Percentiles rank a stretch among this genome's conserved stretches.
Conservation (phyloP, 2,888 invertebrate species). For the Lymantria dispar region DNA sequence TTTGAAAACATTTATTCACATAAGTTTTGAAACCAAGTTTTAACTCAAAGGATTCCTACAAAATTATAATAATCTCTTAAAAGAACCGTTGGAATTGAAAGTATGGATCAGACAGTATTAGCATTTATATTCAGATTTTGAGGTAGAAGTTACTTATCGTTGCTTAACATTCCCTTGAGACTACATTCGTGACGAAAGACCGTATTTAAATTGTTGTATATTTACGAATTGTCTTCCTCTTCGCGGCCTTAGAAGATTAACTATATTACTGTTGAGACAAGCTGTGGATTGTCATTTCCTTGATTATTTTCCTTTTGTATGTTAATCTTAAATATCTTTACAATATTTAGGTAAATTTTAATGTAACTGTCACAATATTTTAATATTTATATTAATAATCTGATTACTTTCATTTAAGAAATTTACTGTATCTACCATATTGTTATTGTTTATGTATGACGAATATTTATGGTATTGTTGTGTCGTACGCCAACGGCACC, state of each 20-base stretch:
- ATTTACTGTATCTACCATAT: too few relatives aligned
- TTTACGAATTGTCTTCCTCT: constrained; percentile 25
- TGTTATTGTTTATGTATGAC: too few relatives aligned
- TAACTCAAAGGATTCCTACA: constrained; percentile 63
- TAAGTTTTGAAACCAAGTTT: constrained; percentile 59
- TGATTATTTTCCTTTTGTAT: constrained; percentile 1
- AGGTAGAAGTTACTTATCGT: constrained; percentile 71
- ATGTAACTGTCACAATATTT: neutral
- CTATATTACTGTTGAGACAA: constrained; percentile 27
- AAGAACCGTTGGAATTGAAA: constrained; percentile 67
- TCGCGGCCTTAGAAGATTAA: constrained; percentile 23
- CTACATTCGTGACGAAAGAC: constrained; percentile 23
- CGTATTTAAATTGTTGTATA: constrained; percentile 28
- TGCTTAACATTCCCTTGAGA: constrained; percentile 53
- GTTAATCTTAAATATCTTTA: neutral
- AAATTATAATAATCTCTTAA: constrained; percentile 77
- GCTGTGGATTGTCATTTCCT: constrained; percentile 10
- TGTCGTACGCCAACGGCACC: too few relatives aligned
- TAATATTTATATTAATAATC: too few relatives aligned
- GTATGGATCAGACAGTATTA: constrained; percentile 73
- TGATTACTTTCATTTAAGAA: too few relatives aligned
- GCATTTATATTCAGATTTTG: constrained; percentile 75
- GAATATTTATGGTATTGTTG: too few relatives aligned
- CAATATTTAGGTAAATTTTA: neutral
- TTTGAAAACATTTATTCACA: constrained; percentile 54